These are phyloP conservation scores for Avahi laniger DNA, from an alignment of 2,797 vertebrate species.

Conservation along the genomic window DNA sequence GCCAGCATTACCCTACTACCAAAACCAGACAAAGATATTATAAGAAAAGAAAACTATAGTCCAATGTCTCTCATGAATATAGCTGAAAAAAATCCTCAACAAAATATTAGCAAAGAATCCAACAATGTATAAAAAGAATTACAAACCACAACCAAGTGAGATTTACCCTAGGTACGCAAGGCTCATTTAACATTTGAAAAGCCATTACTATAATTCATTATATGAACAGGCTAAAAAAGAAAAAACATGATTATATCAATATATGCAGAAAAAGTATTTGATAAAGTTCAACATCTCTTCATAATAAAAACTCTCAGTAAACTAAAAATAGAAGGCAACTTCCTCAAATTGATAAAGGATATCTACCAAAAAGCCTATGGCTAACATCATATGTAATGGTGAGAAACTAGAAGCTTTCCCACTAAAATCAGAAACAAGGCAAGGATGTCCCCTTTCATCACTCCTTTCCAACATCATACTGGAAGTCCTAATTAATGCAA, in stretches of 20 bases:
- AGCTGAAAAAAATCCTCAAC: not conserved
- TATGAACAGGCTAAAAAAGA: not conserved
- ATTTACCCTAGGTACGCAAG: not conserved
- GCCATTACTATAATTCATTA: not conserved
- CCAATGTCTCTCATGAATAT: not conserved
- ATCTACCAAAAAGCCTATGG: not conserved
- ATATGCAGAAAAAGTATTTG: not conserved
- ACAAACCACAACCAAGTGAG: not conserved
- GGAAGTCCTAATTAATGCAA: not conserved
- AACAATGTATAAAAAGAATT: not conserved
- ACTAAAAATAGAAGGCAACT: not conserved
- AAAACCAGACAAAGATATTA: not conserved
- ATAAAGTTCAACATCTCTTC: not conserved
- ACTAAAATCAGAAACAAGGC: not conserved
- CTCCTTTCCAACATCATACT: not conserved
- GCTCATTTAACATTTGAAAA: not conserved
- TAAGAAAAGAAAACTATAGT: not conserved
- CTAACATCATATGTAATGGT: not conserved
- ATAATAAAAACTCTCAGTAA: not conserved
- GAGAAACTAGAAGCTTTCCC: not conserved
- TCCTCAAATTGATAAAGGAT: not conserved
- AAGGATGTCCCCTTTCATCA: not conserved
- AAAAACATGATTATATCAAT: not conserved
- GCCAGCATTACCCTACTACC: not conserved
- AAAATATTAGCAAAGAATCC: not conserved